Conservation (phyloP, 64 coral and sea anemone genomes). For the Stichodactyla mertensii region DNA sequence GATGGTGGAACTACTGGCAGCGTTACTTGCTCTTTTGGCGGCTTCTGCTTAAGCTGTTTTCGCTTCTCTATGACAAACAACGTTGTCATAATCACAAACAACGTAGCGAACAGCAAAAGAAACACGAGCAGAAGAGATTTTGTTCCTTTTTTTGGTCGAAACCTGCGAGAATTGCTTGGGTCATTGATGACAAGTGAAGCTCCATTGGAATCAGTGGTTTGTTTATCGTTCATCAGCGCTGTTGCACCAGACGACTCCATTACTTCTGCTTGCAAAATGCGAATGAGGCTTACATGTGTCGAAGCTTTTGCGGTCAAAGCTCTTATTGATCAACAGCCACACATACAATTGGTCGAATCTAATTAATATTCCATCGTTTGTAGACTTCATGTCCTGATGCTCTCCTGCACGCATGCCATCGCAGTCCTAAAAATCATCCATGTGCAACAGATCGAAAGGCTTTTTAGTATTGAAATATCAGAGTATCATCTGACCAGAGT, state of each 20-base stretch:
- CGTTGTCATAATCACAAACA: constrained; percentile 11
- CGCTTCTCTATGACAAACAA: background rate
- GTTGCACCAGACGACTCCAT: background rate
- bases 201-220: background rate
- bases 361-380: too few species aligned
- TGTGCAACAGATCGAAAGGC: too few species aligned
- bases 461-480: too few species aligned
- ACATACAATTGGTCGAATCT: background rate
- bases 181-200: background rate
- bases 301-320: background rate
- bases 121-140: background rate
- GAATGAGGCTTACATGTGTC: background rate
- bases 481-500: too few species aligned
- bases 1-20: background rate
- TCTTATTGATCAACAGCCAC: background rate
- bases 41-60: background rate
- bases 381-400: too few species aligned
- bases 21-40: background rate
- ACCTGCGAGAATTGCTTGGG: background rate
- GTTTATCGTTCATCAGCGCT: background rate
- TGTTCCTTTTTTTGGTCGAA: background rate
- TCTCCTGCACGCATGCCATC: too few species aligned
- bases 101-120: background rate
- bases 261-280: background rate
- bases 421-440: too few species aligned